Base-by-base conservation (phyloP, 2,797 vertebrate species). In the Lophius americanus region DNA sequence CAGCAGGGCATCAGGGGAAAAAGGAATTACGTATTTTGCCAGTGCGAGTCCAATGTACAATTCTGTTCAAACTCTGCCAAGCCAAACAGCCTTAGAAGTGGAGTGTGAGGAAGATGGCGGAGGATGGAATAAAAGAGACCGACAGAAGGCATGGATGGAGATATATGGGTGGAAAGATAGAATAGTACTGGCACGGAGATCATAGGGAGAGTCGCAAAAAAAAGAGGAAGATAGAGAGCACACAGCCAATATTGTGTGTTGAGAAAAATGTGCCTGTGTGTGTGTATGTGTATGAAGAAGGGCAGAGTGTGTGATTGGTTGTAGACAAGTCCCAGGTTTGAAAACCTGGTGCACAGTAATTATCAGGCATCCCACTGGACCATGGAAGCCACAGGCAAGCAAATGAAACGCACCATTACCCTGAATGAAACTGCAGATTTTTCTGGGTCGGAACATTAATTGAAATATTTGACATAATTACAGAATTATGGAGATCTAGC, bases 61-160 rank as follows among this genome's bases (percentile, higher is more conserved):
- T 73, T 68, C 51, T 46, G 79, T 74, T 83, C 71, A 68, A 73
- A 66, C 52, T 55, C 72, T 82, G 87, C 88, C 83, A 90, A 85
- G 81, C 83, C 79, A 90, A 82, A 86, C 81, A 23, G 68, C 71
- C 54, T 50, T 64, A 75, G 42, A 68, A 76, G 63, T 11, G 41
- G 66, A 72, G 70, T 57, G 59, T 10, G 42, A 68, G 67, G 63
- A 68, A 53, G 67, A 64, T 10, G 48, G 58, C 37, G 52, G 46
- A 60, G 62, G 57, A 61, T 59, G 46, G 64, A 76, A 81, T 73
- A 81, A 80, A 78, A 44, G 9, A 73, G 76, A 68, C 53, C 13
- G 68, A 68, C 73, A 81, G 71, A 78, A 76, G 42, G 71, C 71
- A 70, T 79, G 83, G 83, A 86, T 83, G 81, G 79, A 88, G 85